Conservation (phyloP, 2,113 vertebrate genomes). For the Oryzias celebensis region DNA sequence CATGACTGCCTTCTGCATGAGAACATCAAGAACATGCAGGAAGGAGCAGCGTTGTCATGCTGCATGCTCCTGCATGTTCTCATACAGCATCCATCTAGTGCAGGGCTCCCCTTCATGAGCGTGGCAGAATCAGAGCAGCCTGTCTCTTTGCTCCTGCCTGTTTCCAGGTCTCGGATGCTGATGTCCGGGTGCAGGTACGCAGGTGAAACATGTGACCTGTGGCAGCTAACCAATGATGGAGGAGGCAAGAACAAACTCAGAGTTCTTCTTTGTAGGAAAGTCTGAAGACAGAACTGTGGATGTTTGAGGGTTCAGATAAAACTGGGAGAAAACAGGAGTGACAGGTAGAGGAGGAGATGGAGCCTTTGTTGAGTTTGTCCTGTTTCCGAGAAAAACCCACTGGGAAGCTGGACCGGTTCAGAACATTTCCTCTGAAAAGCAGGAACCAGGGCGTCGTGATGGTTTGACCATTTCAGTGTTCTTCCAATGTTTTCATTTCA, state of each 20-base stretch:
- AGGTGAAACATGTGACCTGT: slow-evolving; percentile 13
- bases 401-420: too few species aligned
- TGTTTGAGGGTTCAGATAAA: slow-evolving; percentile 7
- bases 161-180: not conserved
- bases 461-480: too few species aligned
- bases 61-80: not conserved
- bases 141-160: not conserved
- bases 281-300: not conserved
- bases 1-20: too few species aligned
- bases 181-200: slow-evolving; percentile 29
- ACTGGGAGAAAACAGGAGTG: not conserved
- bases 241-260: slow-evolving; percentile 20
- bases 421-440: too few species aligned
- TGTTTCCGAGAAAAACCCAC: too few species aligned
- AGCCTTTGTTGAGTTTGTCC: too few species aligned
- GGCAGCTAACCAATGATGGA: slow-evolving; percentile 43
- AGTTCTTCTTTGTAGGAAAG: slow-evolving; percentile 20
- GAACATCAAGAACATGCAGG: too few species aligned
- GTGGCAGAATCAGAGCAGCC: not conserved
- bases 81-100: not conserved
- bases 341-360: not conserved
- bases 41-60: too few species aligned
- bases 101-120: not conserved
- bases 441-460: too few species aligned
- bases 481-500: too few species aligned